phyloP scores from a whole-genome alignment of 2,888 invertebrate species.

The Heliconius aoede region DNA sequence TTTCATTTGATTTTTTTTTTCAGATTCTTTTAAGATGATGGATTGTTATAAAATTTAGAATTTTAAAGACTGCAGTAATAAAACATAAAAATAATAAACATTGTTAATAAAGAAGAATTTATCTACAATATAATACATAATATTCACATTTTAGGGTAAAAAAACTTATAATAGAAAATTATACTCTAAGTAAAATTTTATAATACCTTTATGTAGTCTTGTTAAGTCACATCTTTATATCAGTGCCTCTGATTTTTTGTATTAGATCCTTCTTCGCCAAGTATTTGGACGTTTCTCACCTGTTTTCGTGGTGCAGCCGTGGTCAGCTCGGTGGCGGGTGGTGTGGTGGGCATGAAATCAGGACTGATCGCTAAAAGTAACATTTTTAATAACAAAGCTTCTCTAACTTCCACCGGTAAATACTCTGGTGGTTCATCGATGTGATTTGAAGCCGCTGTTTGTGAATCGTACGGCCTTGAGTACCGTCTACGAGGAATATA shows the following conservation, averaged over 20 bases:
- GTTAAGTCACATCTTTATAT: slow-evolving; percentile 45
- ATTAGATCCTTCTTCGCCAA: slow-evolving; percentile 85
- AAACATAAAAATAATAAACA: slow-evolving; percentile 13
- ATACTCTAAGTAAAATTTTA: slow-evolving; percentile 26
- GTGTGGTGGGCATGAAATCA: slow-evolving; percentile 76
- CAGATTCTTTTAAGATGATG: background rate
- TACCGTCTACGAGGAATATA: slow-evolving; percentile 74
- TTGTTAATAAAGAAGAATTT: slow-evolving; percentile 26
- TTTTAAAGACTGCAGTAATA: no score
- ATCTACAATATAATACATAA: slow-evolving; percentile 37
- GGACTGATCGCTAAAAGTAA: slow-evolving; percentile 88
- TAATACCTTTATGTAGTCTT: slow-evolving; percentile 37
- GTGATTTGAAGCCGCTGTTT: slow-evolving; percentile 71
- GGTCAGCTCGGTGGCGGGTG: slow-evolving; percentile 74
- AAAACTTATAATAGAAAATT: slow-evolving; percentile 27
- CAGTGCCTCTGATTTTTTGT: slow-evolving; percentile 64
- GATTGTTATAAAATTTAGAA: background rate
- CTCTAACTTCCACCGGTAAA: slow-evolving; percentile 87
- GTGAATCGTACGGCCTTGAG: slow-evolving; percentile 71
- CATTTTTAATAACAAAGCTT: slow-evolving; percentile 88
- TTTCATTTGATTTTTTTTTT: background rate
- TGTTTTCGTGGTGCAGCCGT: slow-evolving; percentile 83
- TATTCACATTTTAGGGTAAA: slow-evolving; percentile 37
- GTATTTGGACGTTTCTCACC: slow-evolving; percentile 88
- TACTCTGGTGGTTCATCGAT: slow-evolving; percentile 83